Evolutionary conservation across 1,140 invertebrate genomes (phyloP), one percentile per base, ranked within the genome.

Genomic region (Nasonia giraulti): DNA sequence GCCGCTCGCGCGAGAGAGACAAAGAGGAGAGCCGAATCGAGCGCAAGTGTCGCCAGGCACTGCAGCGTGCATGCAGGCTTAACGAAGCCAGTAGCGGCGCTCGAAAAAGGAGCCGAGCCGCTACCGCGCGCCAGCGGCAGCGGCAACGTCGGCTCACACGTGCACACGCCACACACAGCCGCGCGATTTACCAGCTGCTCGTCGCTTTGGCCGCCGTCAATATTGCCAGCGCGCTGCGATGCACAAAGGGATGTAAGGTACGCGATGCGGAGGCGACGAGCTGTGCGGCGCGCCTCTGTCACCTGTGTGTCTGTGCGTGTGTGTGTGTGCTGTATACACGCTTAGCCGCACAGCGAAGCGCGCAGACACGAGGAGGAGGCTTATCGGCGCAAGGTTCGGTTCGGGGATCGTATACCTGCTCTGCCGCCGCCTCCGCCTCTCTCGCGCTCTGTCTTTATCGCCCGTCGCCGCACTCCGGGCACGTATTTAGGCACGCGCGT

Each of bases 141-240:
- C 73, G 55, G 5, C 31, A 44, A n/a, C 73, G 7, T 47, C 14
- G 31, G 14, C 31, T 5, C 73, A 11, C 31, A 77, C 44, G 75
- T 23, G 44, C 47, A 27, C 75, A 27, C 37, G 27, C 33, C 33
- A 82, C 66, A 75, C 76, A 47, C n/a, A 44, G 23, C 55, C 20
- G 69, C 76, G 76, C 50, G 33, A 81, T 62, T 47, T 62, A 62
- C 75, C 84, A 85, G 84, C 84, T 82, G 84, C 71, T 2, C 10
- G 37, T 20, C 40, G 40, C 69, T 44, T 10, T 40, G 23, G 66
- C 69, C 40, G 62, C 73, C 12, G 11, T 71, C 23, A 55, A 55
- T 55, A 55, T 55, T 55, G 50, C 17, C 50, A 4, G 50, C 50
- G 50, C 50, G 50, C 50, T 55, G 11, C 31, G 37, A 76, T 76